These are phyloP conservation scores for Eptatretus atami DNA, from an alignment of 2,797 vertebrate genomes.

Conservation along the genomic window DNA sequence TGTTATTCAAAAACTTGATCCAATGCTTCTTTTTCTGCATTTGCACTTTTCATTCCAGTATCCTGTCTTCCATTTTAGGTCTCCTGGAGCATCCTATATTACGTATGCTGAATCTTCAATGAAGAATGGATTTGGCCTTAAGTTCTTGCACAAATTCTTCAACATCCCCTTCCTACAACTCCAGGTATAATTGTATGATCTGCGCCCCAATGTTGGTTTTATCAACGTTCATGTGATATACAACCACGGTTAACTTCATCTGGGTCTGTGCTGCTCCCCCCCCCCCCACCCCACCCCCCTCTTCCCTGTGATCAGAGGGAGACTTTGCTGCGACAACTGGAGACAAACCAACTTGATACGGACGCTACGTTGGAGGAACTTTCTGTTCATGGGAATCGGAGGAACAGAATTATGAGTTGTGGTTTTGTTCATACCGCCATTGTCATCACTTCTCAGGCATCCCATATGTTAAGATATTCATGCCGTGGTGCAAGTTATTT, in stretches of 20 bases:
- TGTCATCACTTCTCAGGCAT: no score
- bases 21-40: not conserved
- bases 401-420: constrained; percentile 95
- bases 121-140: constrained; percentile 89
- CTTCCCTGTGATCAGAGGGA: constrained; percentile 28
- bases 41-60: no score
- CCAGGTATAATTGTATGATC: constrained; percentile 24
- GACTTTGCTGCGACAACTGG: constrained; percentile 68
- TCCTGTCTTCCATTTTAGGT: constrained; percentile 17
- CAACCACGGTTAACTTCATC: no score
- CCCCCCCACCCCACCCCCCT: no score
- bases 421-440: constrained; percentile 8
- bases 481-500: no score
- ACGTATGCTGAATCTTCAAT: constrained; percentile 93
- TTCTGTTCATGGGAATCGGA: constrained; percentile 71
- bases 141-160: constrained; percentile 87
- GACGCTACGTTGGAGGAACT: constrained; percentile 87
- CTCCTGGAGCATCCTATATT: constrained; percentile 66
- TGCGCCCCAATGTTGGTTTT: no score
- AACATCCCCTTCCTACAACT: constrained; percentile 94
- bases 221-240: no score
- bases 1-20: not conserved
- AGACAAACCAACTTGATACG: constrained; percentile 89
- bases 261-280: no score
- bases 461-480: no score